Evolutionary conservation across 2,888 invertebrate species (phyloP), one percentile per base, ranked within the genome.

Genomic region (Caenorhabditis sulstoni): DNA sequence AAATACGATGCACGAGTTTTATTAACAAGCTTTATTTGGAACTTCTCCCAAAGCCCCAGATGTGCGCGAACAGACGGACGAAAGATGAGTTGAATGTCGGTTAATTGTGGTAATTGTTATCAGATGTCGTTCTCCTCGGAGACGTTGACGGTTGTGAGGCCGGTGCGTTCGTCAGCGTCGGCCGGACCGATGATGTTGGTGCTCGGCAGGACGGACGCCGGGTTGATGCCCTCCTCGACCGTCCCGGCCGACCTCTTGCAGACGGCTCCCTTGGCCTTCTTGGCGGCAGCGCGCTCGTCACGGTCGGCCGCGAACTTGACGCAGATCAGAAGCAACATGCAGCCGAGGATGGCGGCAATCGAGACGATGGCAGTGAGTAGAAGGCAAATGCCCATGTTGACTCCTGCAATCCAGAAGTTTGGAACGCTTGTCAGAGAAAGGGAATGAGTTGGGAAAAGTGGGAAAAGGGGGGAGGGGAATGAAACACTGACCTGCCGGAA

Each of bases 321-420:
- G 52, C 75, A 76, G 50, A 67, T 16, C 1, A 76, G n/a, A 12
- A 76, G 22, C 1, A 68, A 4, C 4, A 67, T 22, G 57, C 67
- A 76, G 4, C 49, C 67, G 8, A 76, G 12, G 11, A 68, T 37
- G 8, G 62, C 62, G 12, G 49, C 61, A 8, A 58, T 4, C 4
- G 49, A 44, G 18, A 57, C 57, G 14, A 66, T 22, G 0, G 20
- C 52, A 14, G 68, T 68, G 35, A 76, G 49, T 3, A 68, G 20
- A 7, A 68, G 22, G n/a, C 67, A 76, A 14, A 76, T 49, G 11
- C 67, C 55, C 75, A 76, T 76, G 49, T 67, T 61, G 29, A 75
- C 18, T 0, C 75, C 75, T 75, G 67, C 7, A 65, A 66, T n/a
- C n/a, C n/a, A n/a, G n/a, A n/a, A n/a, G n/a, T n/a, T n/a, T n/a